Percentiles rank a stretch among this genome's conserved stretches.
Evolutionary conservation across 2,113 vertebrate genomes (phyloP).

Genomic region (Odobenus rosmarus): DNA sequence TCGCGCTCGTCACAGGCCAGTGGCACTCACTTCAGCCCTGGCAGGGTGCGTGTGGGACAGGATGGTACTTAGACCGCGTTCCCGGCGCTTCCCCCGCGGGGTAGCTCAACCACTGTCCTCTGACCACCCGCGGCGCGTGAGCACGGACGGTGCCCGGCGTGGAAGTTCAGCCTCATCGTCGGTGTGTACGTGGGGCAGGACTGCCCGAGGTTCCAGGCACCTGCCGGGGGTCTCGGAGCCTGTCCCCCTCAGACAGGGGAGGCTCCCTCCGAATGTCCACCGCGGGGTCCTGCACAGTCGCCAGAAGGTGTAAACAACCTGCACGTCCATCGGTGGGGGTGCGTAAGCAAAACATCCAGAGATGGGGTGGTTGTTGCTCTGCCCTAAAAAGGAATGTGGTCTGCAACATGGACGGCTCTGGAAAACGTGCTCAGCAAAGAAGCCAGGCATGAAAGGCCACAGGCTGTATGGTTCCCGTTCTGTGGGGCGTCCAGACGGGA

Average conservation of each 20-base stretch:
- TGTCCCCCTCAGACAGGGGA: neutral
- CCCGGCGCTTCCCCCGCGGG: neutral
- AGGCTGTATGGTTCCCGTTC: too few species aligned
- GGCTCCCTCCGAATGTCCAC: neutral
- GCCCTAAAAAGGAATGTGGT: accelerated
- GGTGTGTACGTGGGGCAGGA: too few species aligned
- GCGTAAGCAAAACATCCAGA: accelerated
- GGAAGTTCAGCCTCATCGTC: too few species aligned
- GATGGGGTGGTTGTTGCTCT: accelerated
- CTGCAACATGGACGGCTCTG: accelerated
- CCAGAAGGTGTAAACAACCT: neutral
- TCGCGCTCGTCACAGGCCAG: accelerated
- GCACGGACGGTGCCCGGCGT: neutral
- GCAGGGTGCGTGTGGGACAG: neutral
- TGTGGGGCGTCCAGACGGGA: neutral
- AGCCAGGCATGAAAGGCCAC: neutral
- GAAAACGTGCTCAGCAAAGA: accelerated
- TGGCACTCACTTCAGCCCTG: neutral
- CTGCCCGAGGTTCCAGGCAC: neutral
- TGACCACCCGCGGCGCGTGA: accelerated
- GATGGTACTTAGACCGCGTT: neutral
- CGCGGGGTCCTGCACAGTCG: accelerated
- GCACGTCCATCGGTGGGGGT: accelerated
- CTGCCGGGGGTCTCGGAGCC: neutral
- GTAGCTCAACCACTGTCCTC: accelerated